phyloP scores from a whole-genome alignment of 2,113 vertebrate species.

The Oncorhynchus mykiss region DNA sequence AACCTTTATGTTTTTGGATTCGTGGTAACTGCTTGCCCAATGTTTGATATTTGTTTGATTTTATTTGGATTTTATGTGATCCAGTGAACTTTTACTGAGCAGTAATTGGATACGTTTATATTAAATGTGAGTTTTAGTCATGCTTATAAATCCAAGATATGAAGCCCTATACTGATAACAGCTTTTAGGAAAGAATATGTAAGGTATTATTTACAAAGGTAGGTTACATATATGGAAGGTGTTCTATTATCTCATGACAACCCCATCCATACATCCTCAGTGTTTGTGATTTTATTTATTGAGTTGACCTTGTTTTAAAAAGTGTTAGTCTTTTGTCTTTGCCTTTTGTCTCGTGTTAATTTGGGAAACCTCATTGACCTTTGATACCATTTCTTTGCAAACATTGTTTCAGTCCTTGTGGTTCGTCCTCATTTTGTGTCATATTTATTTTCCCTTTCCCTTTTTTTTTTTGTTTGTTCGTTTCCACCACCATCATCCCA shows the following conservation, averaged over 20 bases:
- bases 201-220: constrained; percentile 72
- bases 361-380: constrained; percentile 54
- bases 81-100: not conserved
- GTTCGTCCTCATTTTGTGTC: constrained; percentile 78
- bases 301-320: constrained; percentile 75
- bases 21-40: constrained; percentile 82
- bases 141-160: too few relatives aligned
- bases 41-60: constrained; percentile 31
- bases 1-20: constrained; percentile 86
- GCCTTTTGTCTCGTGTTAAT: constrained; percentile 45
- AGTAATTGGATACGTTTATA: not conserved
- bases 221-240: constrained; percentile 84
- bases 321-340: constrained; percentile 57
- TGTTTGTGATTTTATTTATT: constrained; percentile 63
- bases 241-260: constrained; percentile 71
- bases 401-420: constrained; percentile 61
- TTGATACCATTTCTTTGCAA: constrained; percentile 64
- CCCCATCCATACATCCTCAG: constrained; percentile 75
- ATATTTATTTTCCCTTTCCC: constrained; percentile 75
- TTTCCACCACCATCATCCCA: constrained; percentile 71
- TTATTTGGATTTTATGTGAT: constrained; percentile 25
- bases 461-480: constrained; percentile 78
- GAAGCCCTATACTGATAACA: not conserved
- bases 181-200: constrained; percentile 28
- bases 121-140: constrained; percentile 6